These are phyloP conservation scores for Ctenomys sociabilis DNA, from an alignment of 2,113 vertebrate genomes.

Conservation along the genomic window DNA sequence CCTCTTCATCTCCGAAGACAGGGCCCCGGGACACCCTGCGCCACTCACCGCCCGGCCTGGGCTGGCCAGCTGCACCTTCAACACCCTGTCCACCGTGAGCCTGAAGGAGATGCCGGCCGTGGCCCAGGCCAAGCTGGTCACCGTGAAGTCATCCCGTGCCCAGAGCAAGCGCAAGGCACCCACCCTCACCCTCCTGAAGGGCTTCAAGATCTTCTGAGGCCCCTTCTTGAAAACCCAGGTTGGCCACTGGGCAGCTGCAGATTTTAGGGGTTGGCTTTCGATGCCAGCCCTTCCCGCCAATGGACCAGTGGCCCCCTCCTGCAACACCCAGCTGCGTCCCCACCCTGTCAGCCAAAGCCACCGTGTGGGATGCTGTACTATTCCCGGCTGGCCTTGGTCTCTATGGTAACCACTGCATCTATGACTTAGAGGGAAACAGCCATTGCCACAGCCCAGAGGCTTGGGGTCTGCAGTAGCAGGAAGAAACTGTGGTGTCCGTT, in stretches of 20 bases:
- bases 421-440: constrained; percentile 12
- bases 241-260: background rate
- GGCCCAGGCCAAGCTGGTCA: constrained; percentile 95
- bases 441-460: background rate
- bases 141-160: constrained; percentile 93
- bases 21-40: constrained; percentile 79
- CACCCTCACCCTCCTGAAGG: constrained; percentile 93
- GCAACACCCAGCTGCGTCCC: background rate
- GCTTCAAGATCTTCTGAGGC: constrained; percentile 95
- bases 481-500: background rate
- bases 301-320: background rate
- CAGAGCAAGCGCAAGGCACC: constrained; percentile 95
- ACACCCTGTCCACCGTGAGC: constrained; percentile 87
- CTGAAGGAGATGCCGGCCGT: constrained; percentile 93
- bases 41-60: constrained; percentile 78
- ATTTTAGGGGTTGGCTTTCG: background rate
- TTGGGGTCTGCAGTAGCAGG: background rate
- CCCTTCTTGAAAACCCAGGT: background rate
- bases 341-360: background rate
- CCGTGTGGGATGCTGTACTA: background rate
- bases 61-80: constrained; percentile 86
- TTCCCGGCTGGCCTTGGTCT: background rate
- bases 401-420: background rate
- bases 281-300: background rate
- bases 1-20: constrained; percentile 90